A percentile compares a stretch with the other conserved stretches of the same genome.
Conservation (phyloP, 1,140 invertebrate genomes). For the Micrasema minimum region DNA sequence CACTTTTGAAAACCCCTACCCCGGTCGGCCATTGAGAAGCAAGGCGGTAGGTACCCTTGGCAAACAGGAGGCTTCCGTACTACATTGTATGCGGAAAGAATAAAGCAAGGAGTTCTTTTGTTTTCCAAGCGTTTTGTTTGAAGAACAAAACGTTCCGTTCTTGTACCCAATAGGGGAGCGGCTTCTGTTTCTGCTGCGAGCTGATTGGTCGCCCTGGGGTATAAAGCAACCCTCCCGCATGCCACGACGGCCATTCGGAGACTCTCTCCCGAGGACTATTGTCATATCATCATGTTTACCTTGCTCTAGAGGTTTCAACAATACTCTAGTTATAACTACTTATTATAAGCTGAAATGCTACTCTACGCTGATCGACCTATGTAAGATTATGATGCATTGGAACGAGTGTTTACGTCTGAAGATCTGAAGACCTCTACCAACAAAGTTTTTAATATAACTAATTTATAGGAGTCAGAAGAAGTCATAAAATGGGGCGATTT, state of each 20-base stretch:
- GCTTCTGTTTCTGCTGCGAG: conserved; percentile 4
- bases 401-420: no score
- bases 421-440: no score
- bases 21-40: conserved; percentile 12
- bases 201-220: conserved; percentile 36
- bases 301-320: conserved; percentile 26
- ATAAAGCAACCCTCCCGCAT: conserved; percentile 34
- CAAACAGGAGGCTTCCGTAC: conserved; percentile 8
- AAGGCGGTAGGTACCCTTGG: conserved; percentile 24
- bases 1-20: conserved; percentile 24
- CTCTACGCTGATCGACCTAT: no score
- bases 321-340: no score
- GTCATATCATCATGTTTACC: conserved; percentile 29
- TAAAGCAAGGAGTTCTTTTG: conserved; percentile 43
- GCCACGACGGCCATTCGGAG: conserved; percentile 24
- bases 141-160: conserved; percentile 43
- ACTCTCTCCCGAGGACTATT: conserved; percentile 15
- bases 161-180: conserved; percentile 35
- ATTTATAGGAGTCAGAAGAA: no score
- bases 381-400: no score
- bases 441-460: no score
- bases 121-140: conserved; percentile 45
- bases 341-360: no score
- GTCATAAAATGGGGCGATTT: no score
- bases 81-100: not conserved